Conservation (phyloP, 2,888 invertebrate genomes). For the Philereme transversata region DNA sequence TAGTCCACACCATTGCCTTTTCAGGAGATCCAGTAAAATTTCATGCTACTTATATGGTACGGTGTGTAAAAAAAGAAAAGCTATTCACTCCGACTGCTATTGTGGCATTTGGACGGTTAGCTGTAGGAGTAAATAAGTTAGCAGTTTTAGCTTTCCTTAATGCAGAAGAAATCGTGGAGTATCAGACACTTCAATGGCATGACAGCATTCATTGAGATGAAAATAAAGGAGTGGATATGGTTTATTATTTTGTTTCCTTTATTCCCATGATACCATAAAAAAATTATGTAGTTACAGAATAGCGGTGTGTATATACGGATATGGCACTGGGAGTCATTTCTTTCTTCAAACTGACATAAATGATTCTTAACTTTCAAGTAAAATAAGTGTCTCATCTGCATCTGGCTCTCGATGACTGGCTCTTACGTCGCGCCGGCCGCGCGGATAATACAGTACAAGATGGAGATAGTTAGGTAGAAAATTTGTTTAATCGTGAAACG, state of each 20-base stretch:
- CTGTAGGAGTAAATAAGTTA: conserved; percentile 90
- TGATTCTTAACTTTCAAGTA: no score
- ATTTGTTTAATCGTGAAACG: no score
- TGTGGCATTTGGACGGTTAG: conserved; percentile 88
- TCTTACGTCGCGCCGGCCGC: no score
- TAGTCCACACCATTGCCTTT: conserved; percentile 46
- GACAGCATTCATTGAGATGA: conserved; percentile 57
- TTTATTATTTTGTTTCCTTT: not conserved
- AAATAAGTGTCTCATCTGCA: no score
- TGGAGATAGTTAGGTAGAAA: no score
- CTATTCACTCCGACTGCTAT: conserved; percentile 81
- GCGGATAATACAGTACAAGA: no score
- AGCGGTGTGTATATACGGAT: no score
- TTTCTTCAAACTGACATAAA: no score
- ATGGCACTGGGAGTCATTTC: no score
- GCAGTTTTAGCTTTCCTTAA: conserved; percentile 87
- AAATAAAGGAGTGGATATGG: conserved; percentile 3
- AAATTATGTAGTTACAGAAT: no score
- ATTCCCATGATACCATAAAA: no score
- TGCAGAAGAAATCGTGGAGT: conserved; percentile 68
- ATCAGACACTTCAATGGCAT: conserved; percentile 85
- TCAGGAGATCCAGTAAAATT: conserved; percentile 91
- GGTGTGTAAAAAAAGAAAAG: conserved; percentile 83
- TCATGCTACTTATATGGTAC: conserved; percentile 91
- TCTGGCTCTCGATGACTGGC: no score